Evolutionary conservation across 1,140 invertebrate species (phyloP), one percentile per base, ranked within the genome.

Genomic region (Holcopasites calliopsidis): DNA sequence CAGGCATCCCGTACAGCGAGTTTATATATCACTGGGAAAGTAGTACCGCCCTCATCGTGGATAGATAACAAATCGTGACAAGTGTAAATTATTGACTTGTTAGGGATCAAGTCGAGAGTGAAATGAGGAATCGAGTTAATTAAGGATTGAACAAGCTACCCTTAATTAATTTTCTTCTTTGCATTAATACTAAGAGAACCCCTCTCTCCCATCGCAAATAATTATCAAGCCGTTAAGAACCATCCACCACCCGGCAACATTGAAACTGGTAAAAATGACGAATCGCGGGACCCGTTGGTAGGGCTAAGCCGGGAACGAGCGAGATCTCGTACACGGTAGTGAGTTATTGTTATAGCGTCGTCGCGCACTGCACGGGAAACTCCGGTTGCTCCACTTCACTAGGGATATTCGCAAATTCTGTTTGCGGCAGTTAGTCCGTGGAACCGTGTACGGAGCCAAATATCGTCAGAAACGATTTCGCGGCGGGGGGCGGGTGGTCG

Each of bases 381-480:
- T n/a, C 11, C 16, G 44, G 16, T 47, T 21, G 16, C 38, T 47
- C 31, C 21, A 3, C 5, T 55, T 47, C 28, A n/a, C 13, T 13
- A n/a, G 21, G 44, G 65, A 74, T 60, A 69, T 74, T 64, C 47
- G 40, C 38, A 58, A 77, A 77, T 82, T 82, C 71, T 69, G 44
- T 82, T 69, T 74, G 79, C 61, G 18, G 71, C 50, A 65, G 79
- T 82, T 81, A 77, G 26, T 42, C 49, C 52, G 10, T 33, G 23
- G 44, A 68, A 54, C 28, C 26, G 44, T 60, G 42, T 62, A 68
- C 79, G 44, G 52, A 82, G 80, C 80, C 79, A 82, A 82, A 82
- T 78, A 82, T 83, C 75, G 64, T 73, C 79, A 82, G 54, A 60
- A 79, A 82, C 70, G 81, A 83, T 82, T 79, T 82, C 80, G 60